Conservation (phyloP, 2,888 invertebrate genomes). For the Cecidostiba fungosa region DNA sequence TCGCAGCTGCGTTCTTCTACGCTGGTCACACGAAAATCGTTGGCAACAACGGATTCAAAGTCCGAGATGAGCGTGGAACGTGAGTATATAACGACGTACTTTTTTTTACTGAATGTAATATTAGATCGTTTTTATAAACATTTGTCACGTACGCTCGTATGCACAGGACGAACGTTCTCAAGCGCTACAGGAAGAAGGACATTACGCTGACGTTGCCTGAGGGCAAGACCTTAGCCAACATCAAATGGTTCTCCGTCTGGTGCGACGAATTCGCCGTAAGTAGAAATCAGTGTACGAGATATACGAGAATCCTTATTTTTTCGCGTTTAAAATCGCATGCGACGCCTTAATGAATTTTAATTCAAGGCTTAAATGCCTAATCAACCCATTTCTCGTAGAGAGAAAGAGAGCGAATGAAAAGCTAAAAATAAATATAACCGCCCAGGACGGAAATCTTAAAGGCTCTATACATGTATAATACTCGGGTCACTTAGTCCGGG, state of each 20-base stretch:
- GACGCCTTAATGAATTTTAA: neutral
- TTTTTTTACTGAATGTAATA: neutral
- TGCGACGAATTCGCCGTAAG: conserved; percentile 94
- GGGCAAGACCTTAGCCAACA: conserved; percentile 90
- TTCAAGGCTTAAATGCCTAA: neutral
- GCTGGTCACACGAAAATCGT: conserved; percentile 88
- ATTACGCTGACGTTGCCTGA: conserved; percentile 93
- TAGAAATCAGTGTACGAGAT: too few relatives aligned
- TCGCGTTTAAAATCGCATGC: too few relatives aligned
- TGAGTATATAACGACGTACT: conserved; percentile 75
- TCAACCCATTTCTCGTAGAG: neutral
- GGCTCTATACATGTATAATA: neutral
- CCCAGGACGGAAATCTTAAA: neutral
- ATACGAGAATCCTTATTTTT: too few relatives aligned
- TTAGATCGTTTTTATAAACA: neutral
- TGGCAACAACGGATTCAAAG: conserved; percentile 85
- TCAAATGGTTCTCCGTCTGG: conserved; percentile 95
- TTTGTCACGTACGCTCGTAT: too few relatives aligned
- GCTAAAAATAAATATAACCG: neutral
- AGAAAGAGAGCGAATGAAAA: neutral
- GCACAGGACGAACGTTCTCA: conserved; percentile 87
- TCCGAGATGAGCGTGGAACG: conserved; percentile 92
- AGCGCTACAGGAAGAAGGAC: conserved; percentile 90
- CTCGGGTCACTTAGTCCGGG: neutral
- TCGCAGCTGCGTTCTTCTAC: conserved; percentile 94